Conservation (phyloP, 1,140 invertebrate genomes). For the Hyles vespertilio region DNA sequence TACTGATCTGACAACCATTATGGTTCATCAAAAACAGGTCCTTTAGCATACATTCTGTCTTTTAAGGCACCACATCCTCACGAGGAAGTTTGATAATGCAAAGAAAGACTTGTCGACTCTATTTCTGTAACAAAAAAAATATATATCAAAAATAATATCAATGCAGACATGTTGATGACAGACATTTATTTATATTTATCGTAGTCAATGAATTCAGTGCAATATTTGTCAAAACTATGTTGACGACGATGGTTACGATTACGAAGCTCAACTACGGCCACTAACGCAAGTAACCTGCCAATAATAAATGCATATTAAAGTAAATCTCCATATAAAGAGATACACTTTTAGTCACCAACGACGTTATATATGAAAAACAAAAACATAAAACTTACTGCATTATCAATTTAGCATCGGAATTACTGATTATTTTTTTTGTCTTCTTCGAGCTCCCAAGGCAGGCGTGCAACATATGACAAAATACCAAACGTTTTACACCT, state of each 20-base stretch:
- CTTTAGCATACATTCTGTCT: conserved; percentile 43
- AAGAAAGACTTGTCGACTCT: conserved; percentile 65
- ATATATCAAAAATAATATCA: conserved; percentile 18
- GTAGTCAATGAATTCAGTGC: background rate
- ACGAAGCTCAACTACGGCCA: conserved; percentile 17
- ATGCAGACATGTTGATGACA: background rate
- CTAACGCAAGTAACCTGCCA: conserved; percentile 47
- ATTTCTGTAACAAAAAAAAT: conserved; percentile 71
- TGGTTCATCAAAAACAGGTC: conserved; percentile 37
- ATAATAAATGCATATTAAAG: conserved; percentile 36
- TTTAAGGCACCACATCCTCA: conserved; percentile 66
- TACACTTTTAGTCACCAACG: background rate
- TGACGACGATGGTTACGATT: conserved; percentile 25
- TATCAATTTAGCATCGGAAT: conserved; percentile 71
- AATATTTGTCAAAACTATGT: conserved; percentile 14
- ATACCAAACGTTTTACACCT: conserved; percentile 59
- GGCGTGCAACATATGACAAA: conserved; percentile 74
- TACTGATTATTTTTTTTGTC: conserved; percentile 75
- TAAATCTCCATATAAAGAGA: conserved; percentile 9
- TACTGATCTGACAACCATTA: conserved; percentile 61
- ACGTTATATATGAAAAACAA: conserved; percentile 21
- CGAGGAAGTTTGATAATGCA: conserved; percentile 62
- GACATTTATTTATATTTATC: background rate
- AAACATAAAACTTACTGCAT: conserved; percentile 67
- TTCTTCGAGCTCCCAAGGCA: conserved; percentile 71